Conservation (phyloP, 2,113 vertebrate species). For the Phrynocephalus versicolor region DNA sequence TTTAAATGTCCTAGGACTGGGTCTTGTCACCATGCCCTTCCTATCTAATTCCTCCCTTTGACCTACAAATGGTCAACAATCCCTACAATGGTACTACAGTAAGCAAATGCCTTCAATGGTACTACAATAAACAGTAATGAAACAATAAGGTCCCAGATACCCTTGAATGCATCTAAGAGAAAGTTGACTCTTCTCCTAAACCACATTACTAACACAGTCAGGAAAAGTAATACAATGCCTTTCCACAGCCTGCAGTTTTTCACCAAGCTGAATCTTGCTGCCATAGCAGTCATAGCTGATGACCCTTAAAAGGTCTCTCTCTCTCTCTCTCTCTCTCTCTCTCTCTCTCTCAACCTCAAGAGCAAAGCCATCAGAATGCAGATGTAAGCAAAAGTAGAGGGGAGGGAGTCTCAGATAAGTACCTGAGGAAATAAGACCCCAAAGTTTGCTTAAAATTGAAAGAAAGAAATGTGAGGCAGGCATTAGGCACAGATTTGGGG, state of each 20-base stretch:
- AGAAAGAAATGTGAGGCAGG: background rate
- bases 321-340: no score
- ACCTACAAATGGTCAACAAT: no score
- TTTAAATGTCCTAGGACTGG: background rate
- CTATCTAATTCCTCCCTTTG: background rate
- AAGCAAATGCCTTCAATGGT: background rate
- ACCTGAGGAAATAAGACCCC: background rate
- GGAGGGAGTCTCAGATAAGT: background rate
- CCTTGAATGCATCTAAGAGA: background rate
- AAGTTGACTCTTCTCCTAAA: background rate
- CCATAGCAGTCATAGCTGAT: background rate
- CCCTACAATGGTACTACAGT: background rate
- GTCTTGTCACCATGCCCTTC: background rate
- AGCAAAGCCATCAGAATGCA: background rate
- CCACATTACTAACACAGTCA: no score
- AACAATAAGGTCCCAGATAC: background rate
- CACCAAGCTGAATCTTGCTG: background rate
- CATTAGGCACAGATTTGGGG: background rate
- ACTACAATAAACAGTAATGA: background rate
- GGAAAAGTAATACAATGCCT: background rate
- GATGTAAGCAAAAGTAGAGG: no score
- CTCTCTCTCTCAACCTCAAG: background rate
- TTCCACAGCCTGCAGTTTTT: background rate
- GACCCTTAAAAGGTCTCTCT: background rate
- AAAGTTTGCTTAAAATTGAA: background rate